A percentile compares a stretch with the other conserved stretches of the same genome.
Evolutionary conservation across 2,113 vertebrate genomes (phyloP).

Genomic region (Acrocephalus kingi): DNA sequence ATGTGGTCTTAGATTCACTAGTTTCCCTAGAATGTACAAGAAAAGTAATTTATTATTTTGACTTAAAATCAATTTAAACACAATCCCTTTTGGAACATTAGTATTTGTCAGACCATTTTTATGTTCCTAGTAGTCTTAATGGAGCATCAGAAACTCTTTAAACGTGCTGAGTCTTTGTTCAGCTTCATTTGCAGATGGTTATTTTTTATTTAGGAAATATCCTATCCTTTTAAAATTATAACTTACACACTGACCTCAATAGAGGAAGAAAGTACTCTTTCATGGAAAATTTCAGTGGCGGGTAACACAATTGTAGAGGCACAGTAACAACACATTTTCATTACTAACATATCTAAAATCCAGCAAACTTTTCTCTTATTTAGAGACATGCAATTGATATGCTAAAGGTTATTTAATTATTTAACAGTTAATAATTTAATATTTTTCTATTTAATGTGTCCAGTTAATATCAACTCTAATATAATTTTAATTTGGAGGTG

Average conservation of each 20-base stretch:
- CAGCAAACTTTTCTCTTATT: neutral
- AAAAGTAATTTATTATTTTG: constrained; percentile 21
- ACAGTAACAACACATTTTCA: neutral
- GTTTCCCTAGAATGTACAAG: neutral
- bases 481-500: neutral
- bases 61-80: constrained; percentile 20
- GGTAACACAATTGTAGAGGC: neutral
- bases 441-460: neutral
- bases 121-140: neutral
- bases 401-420: neutral
- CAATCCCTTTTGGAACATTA: neutral
- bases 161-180: neutral
- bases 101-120: neutral
- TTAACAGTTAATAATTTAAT: neutral
- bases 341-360: neutral
- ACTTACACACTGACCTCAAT: neutral
- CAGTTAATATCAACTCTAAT: neutral
- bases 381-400: neutral
- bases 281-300: neutral
- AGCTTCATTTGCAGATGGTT: neutral
- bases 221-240: neutral
- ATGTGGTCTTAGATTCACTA: neutral
- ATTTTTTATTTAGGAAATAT: neutral
- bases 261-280: neutral
- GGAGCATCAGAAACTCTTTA: neutral